phyloP scores from a whole-genome alignment of 2,113 vertebrate genomes.

The Paratilapia polleni region DNA sequence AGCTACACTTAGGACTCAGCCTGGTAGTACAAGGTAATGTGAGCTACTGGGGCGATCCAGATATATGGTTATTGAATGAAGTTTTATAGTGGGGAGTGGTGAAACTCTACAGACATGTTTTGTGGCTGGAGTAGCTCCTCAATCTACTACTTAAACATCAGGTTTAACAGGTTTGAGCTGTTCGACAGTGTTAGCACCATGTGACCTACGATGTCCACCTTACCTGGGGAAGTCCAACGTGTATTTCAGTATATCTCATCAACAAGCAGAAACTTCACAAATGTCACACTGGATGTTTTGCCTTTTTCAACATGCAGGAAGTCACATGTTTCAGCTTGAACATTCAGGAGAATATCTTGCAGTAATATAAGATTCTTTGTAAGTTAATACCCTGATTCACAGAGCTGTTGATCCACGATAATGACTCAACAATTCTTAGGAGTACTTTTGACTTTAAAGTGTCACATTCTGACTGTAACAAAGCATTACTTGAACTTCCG shows the following conservation, averaged over 20 bases:
- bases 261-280: too few relatives aligned
- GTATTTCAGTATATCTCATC: too few relatives aligned
- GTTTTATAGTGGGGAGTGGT: neutral
- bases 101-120: neutral
- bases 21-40: neutral
- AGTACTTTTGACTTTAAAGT: neutral
- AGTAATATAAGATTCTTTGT: neutral
- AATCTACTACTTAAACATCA: neutral
- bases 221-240: neutral
- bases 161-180: neutral
- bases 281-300: neutral
- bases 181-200: neutral
- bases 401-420: neutral
- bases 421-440: neutral
- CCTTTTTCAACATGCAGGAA: neutral
- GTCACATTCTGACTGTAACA: accelerated
- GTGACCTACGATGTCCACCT: neutral
- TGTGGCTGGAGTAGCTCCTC: neutral
- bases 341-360: neutral
- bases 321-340: neutral
- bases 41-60: neutral
- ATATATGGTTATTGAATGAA: neutral
- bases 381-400: neutral
- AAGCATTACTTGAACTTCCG: neutral
- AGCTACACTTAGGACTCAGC: neutral